Evolutionary conservation across 2,888 invertebrate genomes (phyloP).

Genomic region (Ormyrus thymus): DNA sequence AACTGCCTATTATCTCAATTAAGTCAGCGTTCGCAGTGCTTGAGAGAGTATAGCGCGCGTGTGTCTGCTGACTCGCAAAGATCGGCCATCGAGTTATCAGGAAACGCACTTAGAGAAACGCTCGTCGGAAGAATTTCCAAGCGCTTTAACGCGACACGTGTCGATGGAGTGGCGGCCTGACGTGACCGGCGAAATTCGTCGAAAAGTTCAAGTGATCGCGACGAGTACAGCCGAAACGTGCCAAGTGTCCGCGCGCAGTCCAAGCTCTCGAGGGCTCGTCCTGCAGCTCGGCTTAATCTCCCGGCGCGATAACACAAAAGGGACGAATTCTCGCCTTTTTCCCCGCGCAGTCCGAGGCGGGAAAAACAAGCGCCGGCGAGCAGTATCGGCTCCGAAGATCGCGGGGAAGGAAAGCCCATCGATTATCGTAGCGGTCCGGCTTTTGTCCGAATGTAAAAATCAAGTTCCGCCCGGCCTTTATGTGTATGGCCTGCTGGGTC

Average conservation of each 20-base stretch:
- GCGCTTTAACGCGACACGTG: conserved; percentile 24
- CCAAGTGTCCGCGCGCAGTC: conserved; percentile 33
- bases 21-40: too few species aligned
- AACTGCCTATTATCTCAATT: too few species aligned
- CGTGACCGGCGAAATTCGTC: conserved; percentile 10
- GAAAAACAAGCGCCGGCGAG: not conserved
- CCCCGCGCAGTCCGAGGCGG: not conserved
- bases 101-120: not conserved
- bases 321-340: conserved; percentile 2
- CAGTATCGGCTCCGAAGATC: conserved; percentile 4
- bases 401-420: conserved; percentile 29
- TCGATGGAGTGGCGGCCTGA: conserved; percentile 21
- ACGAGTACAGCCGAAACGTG: conserved; percentile 35
- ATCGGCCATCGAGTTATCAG: not conserved
- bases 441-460: conserved; percentile 44
- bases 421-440: conserved; percentile 44
- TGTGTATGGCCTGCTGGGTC: not conserved
- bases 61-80: conserved; percentile 19
- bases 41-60: too few species aligned
- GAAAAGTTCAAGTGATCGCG: not conserved
- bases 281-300: not conserved
- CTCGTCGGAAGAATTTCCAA: conserved; percentile 9
- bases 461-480: not conserved
- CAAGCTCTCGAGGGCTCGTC: not conserved
- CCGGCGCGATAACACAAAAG: not conserved